A percentile compares a stretch with the other conserved stretches of the same genome.
These are phyloP conservation scores for Melierax canorus DNA, from an alignment of 2,113 vertebrate species.

Conservation along the genomic window DNA sequence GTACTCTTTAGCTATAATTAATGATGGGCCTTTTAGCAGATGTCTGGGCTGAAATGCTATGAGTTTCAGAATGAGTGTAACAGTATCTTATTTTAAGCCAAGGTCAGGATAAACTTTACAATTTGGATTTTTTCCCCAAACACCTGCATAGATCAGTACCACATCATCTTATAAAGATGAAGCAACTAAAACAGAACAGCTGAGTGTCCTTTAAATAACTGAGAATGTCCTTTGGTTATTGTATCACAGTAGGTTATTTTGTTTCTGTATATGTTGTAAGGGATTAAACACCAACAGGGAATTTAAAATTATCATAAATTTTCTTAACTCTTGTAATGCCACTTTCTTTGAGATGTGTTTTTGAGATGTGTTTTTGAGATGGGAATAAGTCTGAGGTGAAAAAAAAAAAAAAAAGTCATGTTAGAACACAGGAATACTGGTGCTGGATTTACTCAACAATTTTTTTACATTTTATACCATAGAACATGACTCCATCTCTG, in stretches of 20 bases:
- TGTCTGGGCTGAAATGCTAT: neutral
- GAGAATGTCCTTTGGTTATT: neutral
- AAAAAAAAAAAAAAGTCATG: neutral
- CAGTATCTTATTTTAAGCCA: neutral
- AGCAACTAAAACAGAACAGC: neutral
- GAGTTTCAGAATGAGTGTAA: neutral
- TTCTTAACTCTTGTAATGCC: neutral
- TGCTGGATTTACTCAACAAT: neutral
- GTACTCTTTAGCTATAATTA: neutral
- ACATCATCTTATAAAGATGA: neutral
- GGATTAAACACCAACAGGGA: neutral
- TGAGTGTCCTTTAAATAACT: neutral
- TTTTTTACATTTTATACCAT: neutral
- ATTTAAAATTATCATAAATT: neutral
- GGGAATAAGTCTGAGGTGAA: neutral
- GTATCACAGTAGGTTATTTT: neutral
- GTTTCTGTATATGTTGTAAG: neutral
- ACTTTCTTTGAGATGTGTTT: neutral
- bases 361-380: neutral
- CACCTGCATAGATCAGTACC: neutral
- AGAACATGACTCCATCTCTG: neutral
- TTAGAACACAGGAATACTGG: neutral
- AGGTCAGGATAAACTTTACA: neutral
- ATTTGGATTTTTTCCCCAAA: neutral
- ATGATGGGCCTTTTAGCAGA: neutral